Evolutionary conservation across 2,797 vertebrate species (phyloP).

Genomic region (Anabas testudineus): DNA sequence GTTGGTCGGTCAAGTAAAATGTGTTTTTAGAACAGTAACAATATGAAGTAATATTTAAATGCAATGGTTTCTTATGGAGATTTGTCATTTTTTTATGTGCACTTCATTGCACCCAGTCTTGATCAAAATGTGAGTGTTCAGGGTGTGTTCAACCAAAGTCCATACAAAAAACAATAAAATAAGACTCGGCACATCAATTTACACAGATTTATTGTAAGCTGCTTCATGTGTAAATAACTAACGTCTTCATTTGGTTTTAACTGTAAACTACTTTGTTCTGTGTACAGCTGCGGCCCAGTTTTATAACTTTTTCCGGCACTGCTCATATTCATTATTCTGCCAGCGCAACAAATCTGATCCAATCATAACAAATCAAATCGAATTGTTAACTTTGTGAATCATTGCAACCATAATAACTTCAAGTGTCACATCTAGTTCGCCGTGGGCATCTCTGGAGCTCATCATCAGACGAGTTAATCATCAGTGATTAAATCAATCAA

Average conservation of each 20-base stretch:
- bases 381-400: conserved; percentile 14
- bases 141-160: no score
- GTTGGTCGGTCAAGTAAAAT: no score
- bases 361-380: conserved; percentile 23
- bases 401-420: conserved; percentile 5
- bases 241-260: not conserved
- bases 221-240: not conserved
- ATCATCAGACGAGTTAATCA: not conserved
- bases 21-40: no score
- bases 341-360: not conserved
- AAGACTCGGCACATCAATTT: no score
- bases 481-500: not conserved
- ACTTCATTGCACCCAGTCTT: no score
- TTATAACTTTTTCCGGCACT: not conserved
- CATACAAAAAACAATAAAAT: no score
- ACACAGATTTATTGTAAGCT: no score
- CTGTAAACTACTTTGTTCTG: not conserved
- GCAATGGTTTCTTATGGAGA: no score
- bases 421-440: conserved; percentile 34
- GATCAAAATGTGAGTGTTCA: no score
- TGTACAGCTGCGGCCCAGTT: not conserved
- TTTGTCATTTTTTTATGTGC: no score
- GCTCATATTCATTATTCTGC: not conserved
- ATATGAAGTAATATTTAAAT: no score
- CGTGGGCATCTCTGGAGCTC: not conserved